phyloP scores from a whole-genome alignment of 2,113 vertebrate species.

The Percopsis transmontana region DNA sequence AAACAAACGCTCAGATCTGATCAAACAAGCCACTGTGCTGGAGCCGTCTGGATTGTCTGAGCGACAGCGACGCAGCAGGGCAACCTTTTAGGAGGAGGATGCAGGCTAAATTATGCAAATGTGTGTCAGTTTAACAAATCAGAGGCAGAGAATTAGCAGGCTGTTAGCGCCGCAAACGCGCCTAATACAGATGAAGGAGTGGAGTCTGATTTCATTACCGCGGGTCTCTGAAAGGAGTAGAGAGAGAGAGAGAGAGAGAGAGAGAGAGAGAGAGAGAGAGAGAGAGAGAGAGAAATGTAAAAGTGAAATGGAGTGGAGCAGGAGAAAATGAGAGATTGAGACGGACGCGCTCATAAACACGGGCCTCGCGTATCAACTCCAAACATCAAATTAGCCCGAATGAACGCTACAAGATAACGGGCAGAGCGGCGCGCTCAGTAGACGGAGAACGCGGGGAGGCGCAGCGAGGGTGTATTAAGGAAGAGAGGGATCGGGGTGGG shows the following conservation, averaged over 20 bases:
- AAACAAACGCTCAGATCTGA: constrained; percentile 61
- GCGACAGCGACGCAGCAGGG: constrained; percentile 45
- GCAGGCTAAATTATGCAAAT: constrained; percentile 67
- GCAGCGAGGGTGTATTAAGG: constrained; percentile 40
- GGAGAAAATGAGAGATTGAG: constrained; percentile 34
- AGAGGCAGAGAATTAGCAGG: constrained; percentile 68
- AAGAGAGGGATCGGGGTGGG: constrained; percentile 18
- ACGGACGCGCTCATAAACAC: constrained; percentile 58
- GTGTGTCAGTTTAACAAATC: constrained; percentile 69
- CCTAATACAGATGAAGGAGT: constrained; percentile 70
- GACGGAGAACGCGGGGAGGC: constrained; percentile 4
- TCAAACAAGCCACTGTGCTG: constrained; percentile 64
- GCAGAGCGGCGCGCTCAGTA: constrained; percentile 14
- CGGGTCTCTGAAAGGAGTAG: constrained; percentile 27
- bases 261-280: not conserved
- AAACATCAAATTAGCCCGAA: constrained; percentile 76
- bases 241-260: constrained; percentile 6
- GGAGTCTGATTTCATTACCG: constrained; percentile 68
- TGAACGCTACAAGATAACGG: constrained; percentile 72
- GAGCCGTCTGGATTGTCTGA: constrained; percentile 48
- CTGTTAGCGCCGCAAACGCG: constrained; percentile 68
- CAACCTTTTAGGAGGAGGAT: constrained; percentile 52
- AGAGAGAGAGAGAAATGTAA: constrained; percentile 32
- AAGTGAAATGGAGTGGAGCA: not conserved
- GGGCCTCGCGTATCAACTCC: constrained; percentile 63